These are phyloP conservation scores for Plodia interpunctella DNA, from an alignment of 1,140 invertebrate genomes.

Conservation along the genomic window DNA sequence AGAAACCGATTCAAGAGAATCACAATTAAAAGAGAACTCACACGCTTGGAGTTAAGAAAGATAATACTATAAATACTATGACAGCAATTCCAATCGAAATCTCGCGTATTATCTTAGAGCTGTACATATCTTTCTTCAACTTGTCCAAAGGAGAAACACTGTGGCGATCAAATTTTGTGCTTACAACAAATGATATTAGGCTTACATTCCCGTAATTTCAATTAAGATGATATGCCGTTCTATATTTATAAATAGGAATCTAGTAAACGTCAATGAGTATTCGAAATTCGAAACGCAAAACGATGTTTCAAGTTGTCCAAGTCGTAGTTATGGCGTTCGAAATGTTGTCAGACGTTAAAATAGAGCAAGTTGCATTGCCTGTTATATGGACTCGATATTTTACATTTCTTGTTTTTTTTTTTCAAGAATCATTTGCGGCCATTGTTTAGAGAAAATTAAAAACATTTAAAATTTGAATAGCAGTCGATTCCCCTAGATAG, in stretches of 20 bases:
- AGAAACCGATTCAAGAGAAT: constrained; percentile 28
- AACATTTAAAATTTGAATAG: constrained; percentile 35
- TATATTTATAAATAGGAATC: constrained; percentile 27
- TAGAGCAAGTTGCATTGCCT: constrained; percentile 26
- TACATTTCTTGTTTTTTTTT: not conserved
- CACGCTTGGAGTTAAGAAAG: constrained; percentile 32
- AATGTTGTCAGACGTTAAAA: constrained; percentile 47
- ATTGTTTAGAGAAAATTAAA: constrained; percentile 53
- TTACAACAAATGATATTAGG: constrained; percentile 26
- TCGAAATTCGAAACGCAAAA: constrained; percentile 59
- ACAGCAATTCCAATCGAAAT: constrained; percentile 42
- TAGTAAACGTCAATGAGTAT: constrained; percentile 51
- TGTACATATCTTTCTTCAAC: constrained; percentile 39
- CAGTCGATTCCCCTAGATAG: constrained; percentile 34
- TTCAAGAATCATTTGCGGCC: not conserved
- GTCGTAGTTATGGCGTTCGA: constrained; percentile 24
- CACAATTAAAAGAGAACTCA: constrained; percentile 26
- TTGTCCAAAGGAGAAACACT: constrained; percentile 33
- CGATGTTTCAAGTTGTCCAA: constrained; percentile 42
- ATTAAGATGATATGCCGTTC: constrained; percentile 29
- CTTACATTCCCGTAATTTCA: constrained; percentile 19
- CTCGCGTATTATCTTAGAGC: constrained; percentile 53
- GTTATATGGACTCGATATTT: constrained; percentile 9
- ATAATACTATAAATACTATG: constrained; percentile 29
- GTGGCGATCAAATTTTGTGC: constrained; percentile 30